Base-by-base conservation (phyloP, 2,888 invertebrate genomes). In the Pediacus dermestoides region DNA sequence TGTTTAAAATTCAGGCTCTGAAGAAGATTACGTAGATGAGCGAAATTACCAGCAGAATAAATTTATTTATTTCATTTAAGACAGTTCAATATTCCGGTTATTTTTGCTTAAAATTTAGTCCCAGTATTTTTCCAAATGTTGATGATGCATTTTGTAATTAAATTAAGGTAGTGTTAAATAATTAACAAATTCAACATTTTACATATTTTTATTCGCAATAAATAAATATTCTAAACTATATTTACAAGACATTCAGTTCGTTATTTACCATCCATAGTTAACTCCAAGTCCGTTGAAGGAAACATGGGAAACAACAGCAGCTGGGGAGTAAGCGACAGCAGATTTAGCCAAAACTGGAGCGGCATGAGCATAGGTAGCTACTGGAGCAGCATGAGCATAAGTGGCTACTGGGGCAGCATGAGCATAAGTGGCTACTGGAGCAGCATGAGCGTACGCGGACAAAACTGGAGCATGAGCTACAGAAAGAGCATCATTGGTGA, bases 201-300 rank as follows among this genome's bases (percentile, higher is more conserved):
- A 18, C n/a, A 7, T 6, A 18, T 7, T 18, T 18, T 7, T 7
- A n/a, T 18, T 18, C 21, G 21, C n/a, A 18, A 18, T 18, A 18
- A 18, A 18, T 6, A 6, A 18, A 6, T 18, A 18, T 18, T 18
- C 6, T 7, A 6, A 18, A 18, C n/a, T 18, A 46, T 39, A 43
- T 41, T 34, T 42, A 45, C 42, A 39, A 34, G 31, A 9, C 30
- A 22, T 21, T 9, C n/a, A 30, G 28, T 25, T 22, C 12, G 13
- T 30, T 28, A 44, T 45, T 77, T 77, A 82, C 76, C 77, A 82
- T 53, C 74, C 78, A 68, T 81, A 82, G 50, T 76, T 74, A 48
- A 77, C 74, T 50, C 77, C 77, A 39, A 78, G 73, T 42, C 81
- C 81, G 50, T 72, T 74, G 73, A 81, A 83, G 52, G 76, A 69